Base-by-base conservation (phyloP, 2,888 invertebrate genomes). In the Thalpophila matura region DNA sequence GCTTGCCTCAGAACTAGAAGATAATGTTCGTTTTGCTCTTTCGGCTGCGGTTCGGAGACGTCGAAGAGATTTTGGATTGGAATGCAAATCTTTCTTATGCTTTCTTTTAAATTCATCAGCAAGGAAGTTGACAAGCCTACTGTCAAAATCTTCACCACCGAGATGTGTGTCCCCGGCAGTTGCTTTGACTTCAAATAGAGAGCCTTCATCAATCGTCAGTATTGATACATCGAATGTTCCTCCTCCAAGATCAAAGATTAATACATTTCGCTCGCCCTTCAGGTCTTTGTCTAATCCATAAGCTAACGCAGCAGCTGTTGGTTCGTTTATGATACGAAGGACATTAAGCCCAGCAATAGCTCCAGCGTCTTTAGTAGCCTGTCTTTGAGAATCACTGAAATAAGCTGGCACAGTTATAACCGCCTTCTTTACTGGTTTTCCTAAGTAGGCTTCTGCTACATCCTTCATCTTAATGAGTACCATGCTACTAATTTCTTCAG, bases 91-190 rank as follows among this genome's bases (percentile, higher is more conserved):
- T 85, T 97, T 97, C 76, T 95, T 96, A 88, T 95, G 96, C 82
- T 97, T 97, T 9, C 97, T 90, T 85, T 96, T 96, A 86, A 97
- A 97, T 86, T 97, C 97, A 31, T 97, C 96, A 31, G 95, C 95
- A 40, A 97, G 94, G 80, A 96, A 96, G 63, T 93, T 96, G 0
- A 97, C 97, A 73, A 97, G 89, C 59, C 97, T 91, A 75, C 95
- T 96, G 77, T 96, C 85, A 72, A 95, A 95, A 87, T 97, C 96
- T 90, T 97, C 97, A 16, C 97, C 97, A n/a, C 98, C 97, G 51
- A 98, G 95, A 87, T 98, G 98, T 1, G 98, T 98, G 82, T 98
- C 98, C 12, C 98, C 98, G 33, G 97, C 97, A 5, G 98, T 98
- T 0, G 98, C 95, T 91, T 97, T 97, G 0, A 98, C 98, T 90